Percentiles rank a stretch among this genome's conserved stretches.
phyloP scores from a whole-genome alignment of 2,888 invertebrate genomes.

The Xestia ashworthii region DNA sequence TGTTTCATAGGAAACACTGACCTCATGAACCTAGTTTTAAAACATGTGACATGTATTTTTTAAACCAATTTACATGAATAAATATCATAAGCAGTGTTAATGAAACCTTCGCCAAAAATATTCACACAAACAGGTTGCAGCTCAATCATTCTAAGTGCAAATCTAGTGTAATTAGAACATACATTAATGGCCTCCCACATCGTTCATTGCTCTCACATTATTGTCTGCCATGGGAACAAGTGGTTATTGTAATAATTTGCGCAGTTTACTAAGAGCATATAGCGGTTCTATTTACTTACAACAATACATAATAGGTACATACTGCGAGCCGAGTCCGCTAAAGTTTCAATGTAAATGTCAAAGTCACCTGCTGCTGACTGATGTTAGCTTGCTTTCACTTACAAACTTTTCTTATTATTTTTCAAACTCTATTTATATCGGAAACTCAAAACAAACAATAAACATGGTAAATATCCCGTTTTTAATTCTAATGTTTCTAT shows the following conservation, averaged over 20 bases:
- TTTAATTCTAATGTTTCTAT: too few relatives aligned
- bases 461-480: too few relatives aligned
- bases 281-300: background rate
- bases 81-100: background rate
- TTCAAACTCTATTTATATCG: background rate
- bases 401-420: background rate
- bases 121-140: background rate
- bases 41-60: background rate
- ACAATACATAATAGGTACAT: background rate
- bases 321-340: background rate
- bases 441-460: too few relatives aligned
- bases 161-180: constrained; percentile 4
- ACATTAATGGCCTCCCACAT: constrained; percentile 19
- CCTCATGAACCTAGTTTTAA: background rate
- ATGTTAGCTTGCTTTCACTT: background rate
- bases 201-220: constrained; percentile 35
- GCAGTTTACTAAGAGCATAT: background rate
- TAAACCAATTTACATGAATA: background rate
- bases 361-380: constrained; percentile 5
- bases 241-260: constrained; percentile 15
- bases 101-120: background rate
- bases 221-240: constrained; percentile 12
- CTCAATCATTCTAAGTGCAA: background rate
- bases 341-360: background rate
- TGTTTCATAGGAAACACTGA: background rate